Evolutionary conservation across 2,797 vertebrate species (phyloP).

Genomic region (Paratrypauchen microcephalus): DNA sequence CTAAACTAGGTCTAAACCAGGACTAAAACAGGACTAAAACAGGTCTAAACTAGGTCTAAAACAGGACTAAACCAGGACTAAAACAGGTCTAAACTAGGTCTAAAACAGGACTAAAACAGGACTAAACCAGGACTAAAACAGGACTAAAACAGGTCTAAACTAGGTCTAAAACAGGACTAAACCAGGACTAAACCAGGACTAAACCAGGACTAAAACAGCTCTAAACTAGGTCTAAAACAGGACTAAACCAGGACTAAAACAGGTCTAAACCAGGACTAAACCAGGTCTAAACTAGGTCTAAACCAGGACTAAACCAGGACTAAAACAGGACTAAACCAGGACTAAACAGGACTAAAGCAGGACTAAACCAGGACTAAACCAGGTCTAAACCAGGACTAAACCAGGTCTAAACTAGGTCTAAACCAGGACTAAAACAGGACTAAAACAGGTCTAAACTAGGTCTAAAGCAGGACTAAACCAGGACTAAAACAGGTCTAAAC

Average conservation of each 20-base stretch:
- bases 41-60: no score
- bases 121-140: not conserved
- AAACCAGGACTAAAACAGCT: not conserved
- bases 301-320: no score
- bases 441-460: no score
- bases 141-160: not conserved
- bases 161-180: conserved; percentile 15
- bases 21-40: not conserved
- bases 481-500: not conserved
- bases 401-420: not conserved
- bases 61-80: no score
- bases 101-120: no score
- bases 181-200: not conserved
- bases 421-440: not conserved
- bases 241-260: no score
- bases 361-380: not conserved
- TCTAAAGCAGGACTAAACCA: not conserved
- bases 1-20: not conserved
- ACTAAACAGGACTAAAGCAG: no score
- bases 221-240: no score
- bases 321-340: no score
- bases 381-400: not conserved
- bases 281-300: no score
- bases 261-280: no score
- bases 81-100: no score